Conservation (phyloP, 2,888 invertebrate genomes). For the Mesochorus sp. region DNA sequence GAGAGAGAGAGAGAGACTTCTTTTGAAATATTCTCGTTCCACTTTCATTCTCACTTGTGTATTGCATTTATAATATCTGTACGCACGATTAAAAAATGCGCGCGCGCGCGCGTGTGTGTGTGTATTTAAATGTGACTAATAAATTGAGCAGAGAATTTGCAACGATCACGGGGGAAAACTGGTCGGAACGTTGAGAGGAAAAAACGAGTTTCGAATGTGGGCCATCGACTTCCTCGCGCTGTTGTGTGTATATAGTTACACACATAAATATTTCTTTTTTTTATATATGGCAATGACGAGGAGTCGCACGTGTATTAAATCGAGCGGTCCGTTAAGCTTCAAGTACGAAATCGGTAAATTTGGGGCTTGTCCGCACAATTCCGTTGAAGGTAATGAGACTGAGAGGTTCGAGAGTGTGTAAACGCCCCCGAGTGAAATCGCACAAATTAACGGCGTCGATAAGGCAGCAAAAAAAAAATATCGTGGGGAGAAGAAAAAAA, state of each 20-base stretch:
- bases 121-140: slow-evolving; percentile 8
- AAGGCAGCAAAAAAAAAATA: too few species aligned
- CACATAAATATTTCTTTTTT: neutral
- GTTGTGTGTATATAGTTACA: neutral
- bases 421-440: slow-evolving; percentile 33
- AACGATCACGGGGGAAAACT: slow-evolving; percentile 41
- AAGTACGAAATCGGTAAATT: slow-evolving; percentile 2
- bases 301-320: neutral
- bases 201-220: slow-evolving; percentile 61
- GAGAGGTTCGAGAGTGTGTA: neutral
- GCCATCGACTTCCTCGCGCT: slow-evolving; percentile 42
- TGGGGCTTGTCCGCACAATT: slow-evolving; percentile 2
- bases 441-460: neutral
- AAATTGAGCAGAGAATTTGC: slow-evolving; percentile 44
- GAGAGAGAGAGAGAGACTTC: neutral
- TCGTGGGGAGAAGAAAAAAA: neutral
- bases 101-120: neutral
- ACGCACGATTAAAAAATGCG: neutral
- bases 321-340: too few species aligned
- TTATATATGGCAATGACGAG: neutral
- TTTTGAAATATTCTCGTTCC: slow-evolving; percentile 41
- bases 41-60: slow-evolving; percentile 51
- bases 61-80: neutral
- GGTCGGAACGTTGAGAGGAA: slow-evolving; percentile 47
- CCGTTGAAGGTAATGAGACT: slow-evolving; percentile 23